These are phyloP conservation scores for Yponomeuta plumbellus DNA, from an alignment of 2,888 invertebrate genomes.

Conservation along the genomic window DNA sequence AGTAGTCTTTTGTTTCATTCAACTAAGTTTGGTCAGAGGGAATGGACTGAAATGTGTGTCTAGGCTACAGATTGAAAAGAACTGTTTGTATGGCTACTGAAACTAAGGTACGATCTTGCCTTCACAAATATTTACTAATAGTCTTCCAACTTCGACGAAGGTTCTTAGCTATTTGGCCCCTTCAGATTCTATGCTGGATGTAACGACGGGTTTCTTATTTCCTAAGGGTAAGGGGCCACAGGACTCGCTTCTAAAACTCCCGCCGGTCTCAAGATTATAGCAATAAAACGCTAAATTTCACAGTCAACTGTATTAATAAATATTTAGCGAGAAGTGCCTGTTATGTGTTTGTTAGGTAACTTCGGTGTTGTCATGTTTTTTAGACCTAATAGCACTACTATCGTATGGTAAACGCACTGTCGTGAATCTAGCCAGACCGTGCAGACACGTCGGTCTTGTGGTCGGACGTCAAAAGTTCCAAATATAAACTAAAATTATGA, in stretches of 20 bases:
- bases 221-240: constrained; percentile 45
- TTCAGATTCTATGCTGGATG: not conserved
- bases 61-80: not conserved
- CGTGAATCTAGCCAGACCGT: too few species aligned
- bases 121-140: constrained; percentile 18
- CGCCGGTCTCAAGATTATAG: constrained; percentile 23
- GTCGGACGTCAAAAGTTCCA: too few species aligned
- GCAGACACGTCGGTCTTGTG: too few species aligned
- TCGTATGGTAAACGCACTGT: constrained; percentile 3
- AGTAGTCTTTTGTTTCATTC: not conserved
- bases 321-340: constrained; percentile 48
- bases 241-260: not conserved
- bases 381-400: constrained; percentile 21
- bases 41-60: not conserved
- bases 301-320: constrained; percentile 26
- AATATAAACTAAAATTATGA: too few species aligned
- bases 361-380: constrained; percentile 40
- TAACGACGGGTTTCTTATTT: constrained; percentile 20
- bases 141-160: constrained; percentile 31
- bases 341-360: constrained; percentile 28
- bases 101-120: not conserved
- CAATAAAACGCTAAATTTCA: constrained; percentile 1
- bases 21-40: not conserved
- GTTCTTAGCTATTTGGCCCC: not conserved
- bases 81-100: not conserved